Percentiles rank a stretch among this genome's conserved stretches.
These are phyloP conservation scores for Meloe dianella DNA, from an alignment of 2,888 invertebrate genomes.

Conservation along the genomic window DNA sequence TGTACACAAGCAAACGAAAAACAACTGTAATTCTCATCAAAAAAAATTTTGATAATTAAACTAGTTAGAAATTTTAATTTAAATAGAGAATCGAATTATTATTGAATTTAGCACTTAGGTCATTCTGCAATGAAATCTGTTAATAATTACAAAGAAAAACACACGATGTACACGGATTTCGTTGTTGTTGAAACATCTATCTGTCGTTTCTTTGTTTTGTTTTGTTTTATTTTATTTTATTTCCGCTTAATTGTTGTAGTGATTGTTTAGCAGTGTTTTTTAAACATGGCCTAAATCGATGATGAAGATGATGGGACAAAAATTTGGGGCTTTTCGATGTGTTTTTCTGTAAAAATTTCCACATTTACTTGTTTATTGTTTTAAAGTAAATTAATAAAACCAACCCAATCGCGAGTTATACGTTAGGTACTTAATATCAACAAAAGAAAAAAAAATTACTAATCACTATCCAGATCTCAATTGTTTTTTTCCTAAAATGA, in stretches of 20 bases:
- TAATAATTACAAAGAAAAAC: constrained; percentile 15
- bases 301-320: background rate
- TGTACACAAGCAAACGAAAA: constrained; percentile 30
- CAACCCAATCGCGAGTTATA: constrained; percentile 33
- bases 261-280: constrained; percentile 37
- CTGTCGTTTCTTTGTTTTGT: background rate
- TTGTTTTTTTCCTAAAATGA: constrained; percentile 41
- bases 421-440: constrained; percentile 52
- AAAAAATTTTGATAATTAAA: background rate
- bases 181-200: constrained; percentile 23
- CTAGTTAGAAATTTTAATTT: too few relatives aligned
- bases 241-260: constrained; percentile 37
- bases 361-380: background rate
- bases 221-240: constrained; percentile 28
- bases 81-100: background rate
- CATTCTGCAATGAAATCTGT: constrained; percentile 31
- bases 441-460: constrained; percentile 44
- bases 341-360: constrained; percentile 20
- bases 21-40: background rate
- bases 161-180: constrained; percentile 23
- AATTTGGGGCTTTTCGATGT: constrained; percentile 41
- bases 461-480: constrained; percentile 52
- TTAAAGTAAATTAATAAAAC: constrained; percentile 22
- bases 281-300: constrained; percentile 34
- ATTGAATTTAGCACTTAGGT: constrained; percentile 29